Evolutionary conservation across 2,113 vertebrate genomes (phyloP).

Genomic region (Girardinichthys multiradiatus): DNA sequence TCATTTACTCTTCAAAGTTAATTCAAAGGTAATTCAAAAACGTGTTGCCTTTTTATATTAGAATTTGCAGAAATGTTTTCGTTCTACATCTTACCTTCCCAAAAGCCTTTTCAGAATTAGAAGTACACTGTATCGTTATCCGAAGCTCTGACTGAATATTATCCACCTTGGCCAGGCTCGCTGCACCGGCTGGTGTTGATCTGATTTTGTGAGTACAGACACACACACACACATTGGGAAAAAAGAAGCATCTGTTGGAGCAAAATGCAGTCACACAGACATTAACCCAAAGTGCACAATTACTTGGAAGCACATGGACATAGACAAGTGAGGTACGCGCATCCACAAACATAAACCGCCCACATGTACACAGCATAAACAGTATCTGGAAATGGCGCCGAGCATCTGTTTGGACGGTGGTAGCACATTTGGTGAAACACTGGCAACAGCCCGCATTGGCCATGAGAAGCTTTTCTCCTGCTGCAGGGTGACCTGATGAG

Average conservation of each 20-base stretch:
- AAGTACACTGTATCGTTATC: conserved; percentile 28
- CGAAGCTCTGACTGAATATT: conserved; percentile 44
- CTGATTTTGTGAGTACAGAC: conserved; percentile 42
- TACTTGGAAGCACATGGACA: conserved; percentile 10
- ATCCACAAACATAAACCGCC: conserved; percentile 14
- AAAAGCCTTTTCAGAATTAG: conserved; percentile 1
- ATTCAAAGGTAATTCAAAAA: too few relatives aligned
- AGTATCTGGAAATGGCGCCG: conserved; percentile 59
- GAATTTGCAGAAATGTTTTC: conserved; percentile 23
- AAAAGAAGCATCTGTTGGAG: conserved; percentile 57
- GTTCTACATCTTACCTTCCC: conserved; percentile 6
- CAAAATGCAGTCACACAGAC: conserved; percentile 34
- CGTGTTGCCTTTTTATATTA: conserved; percentile 10
- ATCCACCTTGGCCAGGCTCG: conserved; percentile 60
- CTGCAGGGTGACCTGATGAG: conserved; percentile 64
- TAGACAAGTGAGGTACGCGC: neutral
- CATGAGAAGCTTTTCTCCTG: conserved; percentile 52
- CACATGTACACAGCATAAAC: conserved; percentile 33
- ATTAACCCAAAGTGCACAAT: conserved; percentile 30
- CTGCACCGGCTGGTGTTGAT: conserved; percentile 61
- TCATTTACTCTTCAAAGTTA: neutral
- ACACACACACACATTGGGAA: neutral
- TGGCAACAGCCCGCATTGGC: conserved; percentile 57
- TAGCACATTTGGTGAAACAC: conserved; percentile 58
- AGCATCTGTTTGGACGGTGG: conserved; percentile 73